These are phyloP conservation scores for Teleopsis dalmanni DNA, from an alignment of 1,140 invertebrate genomes.

Conservation along the genomic window DNA sequence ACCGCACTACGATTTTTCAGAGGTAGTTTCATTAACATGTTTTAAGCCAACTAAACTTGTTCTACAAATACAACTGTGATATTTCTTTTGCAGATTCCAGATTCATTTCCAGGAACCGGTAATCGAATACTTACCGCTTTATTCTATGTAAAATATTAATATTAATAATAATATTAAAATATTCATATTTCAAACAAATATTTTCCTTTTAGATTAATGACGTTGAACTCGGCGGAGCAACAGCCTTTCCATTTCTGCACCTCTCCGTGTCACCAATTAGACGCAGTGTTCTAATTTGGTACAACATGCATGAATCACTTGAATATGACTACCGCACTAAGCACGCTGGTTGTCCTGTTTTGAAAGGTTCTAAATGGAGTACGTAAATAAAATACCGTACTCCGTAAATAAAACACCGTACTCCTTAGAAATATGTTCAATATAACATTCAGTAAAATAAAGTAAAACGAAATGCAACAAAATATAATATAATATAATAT, in stretches of 20 bases:
- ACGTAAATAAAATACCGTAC: too few relatives aligned
- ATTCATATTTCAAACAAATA: constrained; percentile 9
- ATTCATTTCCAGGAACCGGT: constrained; percentile 52
- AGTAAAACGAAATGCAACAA: too few relatives aligned
- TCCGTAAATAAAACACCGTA: too few relatives aligned
- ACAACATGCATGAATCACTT: constrained; percentile 80
- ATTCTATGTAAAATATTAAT: constrained; percentile 11
- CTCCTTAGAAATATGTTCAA: too few relatives aligned
- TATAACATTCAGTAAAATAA: too few relatives aligned
- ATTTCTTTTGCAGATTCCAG: constrained; percentile 57
- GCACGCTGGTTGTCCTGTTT: constrained; percentile 92
- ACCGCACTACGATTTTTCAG: constrained; percentile 76
- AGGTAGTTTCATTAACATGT: too few relatives aligned
- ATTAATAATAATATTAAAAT: not conserved
- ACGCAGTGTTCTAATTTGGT: constrained; percentile 89
- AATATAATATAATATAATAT: too few relatives aligned
- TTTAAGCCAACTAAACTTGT: too few relatives aligned
- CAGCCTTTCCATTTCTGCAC: constrained; percentile 81
- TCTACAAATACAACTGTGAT: not conserved
- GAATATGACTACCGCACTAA: constrained; percentile 82
- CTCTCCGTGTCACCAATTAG: constrained; percentile 76
- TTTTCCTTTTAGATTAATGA: constrained; percentile 71
- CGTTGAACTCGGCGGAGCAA: constrained; percentile 85
- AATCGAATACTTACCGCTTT: constrained; percentile 12
- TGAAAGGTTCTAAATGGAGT: constrained; percentile 91